Base-by-base conservation (phyloP, 2,113 vertebrate species). In the Abramis brama region DNA sequence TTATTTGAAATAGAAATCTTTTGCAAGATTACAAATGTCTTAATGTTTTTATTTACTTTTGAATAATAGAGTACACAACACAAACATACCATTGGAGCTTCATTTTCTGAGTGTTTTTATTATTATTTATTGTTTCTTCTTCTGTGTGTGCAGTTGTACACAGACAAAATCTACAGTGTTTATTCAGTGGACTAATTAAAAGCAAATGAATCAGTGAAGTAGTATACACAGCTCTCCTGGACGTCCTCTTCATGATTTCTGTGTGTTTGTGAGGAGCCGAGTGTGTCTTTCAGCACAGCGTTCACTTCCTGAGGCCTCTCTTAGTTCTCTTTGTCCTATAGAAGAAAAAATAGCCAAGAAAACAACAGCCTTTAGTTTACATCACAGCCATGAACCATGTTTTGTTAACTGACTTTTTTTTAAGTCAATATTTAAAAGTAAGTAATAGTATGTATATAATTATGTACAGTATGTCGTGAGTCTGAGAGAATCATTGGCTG, bases 301-400 rank as follows among this genome's bases (percentile, higher is more conserved):
- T 85, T 76, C 91, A 95, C 89, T 95, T 94, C 91, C 94, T 94
- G 39, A 94, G 85, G 81, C 92, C 94, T 85, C 94, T 91, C 87
- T 95, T 95, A 70, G 90, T 90, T 83, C 94, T 91, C 86, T 95
- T 95, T 33, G 94, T 90, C 79, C 94, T 95, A 84, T 80, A 79
- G 64, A n/a, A 70, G 82, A 68, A 88, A 68, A 66, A 45, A 84
- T 27, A 39, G 11, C 8, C 66, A 70, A 23, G 33, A 39, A 19
- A 57, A 21, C 1, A 21, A 7, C 52, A 57, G 70, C 36, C 2
- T 43, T 71, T 43, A 71, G 19, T 39, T 71, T 39, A 23, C 8
- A 19, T 71, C 4, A 23, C 36, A n/a, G 36, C 36, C 11, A 4
- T 43, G 9, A 71, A 43, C 68, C 19, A 43, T 12, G 17, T 12